Conservation (phyloP, 2,797 vertebrate species). For the Ispidina picta region DNA sequence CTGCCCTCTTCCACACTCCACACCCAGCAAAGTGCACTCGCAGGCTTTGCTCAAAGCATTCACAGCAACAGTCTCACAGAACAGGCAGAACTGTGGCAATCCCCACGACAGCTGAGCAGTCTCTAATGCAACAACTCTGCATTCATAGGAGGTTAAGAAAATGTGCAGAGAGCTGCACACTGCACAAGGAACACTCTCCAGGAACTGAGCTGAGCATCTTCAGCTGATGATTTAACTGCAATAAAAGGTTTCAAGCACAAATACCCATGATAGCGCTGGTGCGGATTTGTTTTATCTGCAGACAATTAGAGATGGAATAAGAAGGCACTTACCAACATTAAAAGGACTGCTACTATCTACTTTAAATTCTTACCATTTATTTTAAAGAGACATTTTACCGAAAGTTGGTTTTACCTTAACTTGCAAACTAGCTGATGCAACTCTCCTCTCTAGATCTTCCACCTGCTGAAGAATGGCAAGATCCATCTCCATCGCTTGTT, state of each 20-base stretch:
- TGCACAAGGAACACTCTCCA: not conserved
- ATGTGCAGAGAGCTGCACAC: not conserved
- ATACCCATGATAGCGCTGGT: not conserved
- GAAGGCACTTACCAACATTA: slow-evolving; percentile 41
- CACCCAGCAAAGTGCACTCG: not conserved
- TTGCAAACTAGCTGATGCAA: slow-evolving; percentile 91
- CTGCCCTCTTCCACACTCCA: not conserved
- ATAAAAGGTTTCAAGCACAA: not conserved
- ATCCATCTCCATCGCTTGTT: slow-evolving; percentile 93
- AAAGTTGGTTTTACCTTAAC: slow-evolving; percentile 87
- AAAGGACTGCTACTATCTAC: slow-evolving; percentile 4
- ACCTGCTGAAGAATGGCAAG: slow-evolving; percentile 90
- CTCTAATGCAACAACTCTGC: not conserved
- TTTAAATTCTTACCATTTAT: slow-evolving; percentile 33
- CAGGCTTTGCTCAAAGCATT: not conserved
- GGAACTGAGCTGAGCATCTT: not conserved
- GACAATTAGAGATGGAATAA: not conserved
- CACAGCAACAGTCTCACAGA: not conserved
- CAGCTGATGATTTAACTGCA: not conserved
- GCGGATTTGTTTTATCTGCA: not conserved
- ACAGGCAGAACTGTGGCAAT: not conserved
- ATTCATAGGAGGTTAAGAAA: not conserved
- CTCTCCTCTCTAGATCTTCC: slow-evolving; percentile 91
- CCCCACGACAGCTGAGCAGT: not conserved
- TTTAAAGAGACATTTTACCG: slow-evolving; percentile 65